phyloP scores from a whole-genome alignment of 35 echinoderm and acorn worm genomes.

The Acanthaster planci region DNA sequence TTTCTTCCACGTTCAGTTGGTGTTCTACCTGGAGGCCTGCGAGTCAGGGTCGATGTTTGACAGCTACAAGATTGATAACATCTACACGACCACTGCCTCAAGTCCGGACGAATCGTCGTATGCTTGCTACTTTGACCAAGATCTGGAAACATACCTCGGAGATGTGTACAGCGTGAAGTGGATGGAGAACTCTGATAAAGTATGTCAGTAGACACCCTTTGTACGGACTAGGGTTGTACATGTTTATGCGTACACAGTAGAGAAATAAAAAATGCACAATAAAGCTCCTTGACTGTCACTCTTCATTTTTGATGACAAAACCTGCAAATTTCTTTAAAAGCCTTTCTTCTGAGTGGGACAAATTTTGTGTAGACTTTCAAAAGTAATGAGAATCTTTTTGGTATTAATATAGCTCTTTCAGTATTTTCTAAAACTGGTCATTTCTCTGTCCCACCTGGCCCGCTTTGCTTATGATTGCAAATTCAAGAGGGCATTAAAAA shows the following conservation, averaged over 20 bases:
- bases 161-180: constrained; percentile 95
- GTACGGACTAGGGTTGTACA: no score
- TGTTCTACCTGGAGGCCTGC: constrained; percentile 95
- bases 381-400: no score
- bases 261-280: no score
- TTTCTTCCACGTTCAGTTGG: constrained; percentile 51
- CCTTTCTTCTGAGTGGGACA: no score
- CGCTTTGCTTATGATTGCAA: no score
- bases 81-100: constrained; percentile 83
- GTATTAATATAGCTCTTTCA: no score
- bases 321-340: neutral
- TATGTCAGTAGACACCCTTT: constrained; percentile 35
- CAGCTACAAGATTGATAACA: constrained; percentile 58
- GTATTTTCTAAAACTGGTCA: no score
- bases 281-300: no score
- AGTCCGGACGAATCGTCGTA: constrained; percentile 83
- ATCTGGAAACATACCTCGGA: constrained; percentile 72
- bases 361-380: no score
- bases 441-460: no score
- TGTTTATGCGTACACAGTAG: no score
- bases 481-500: no score
- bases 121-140: constrained; percentile 69
- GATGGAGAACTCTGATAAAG: constrained; percentile 97
- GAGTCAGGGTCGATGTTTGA: constrained; percentile 98
- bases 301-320: neutral